Evolutionary conservation across 1,140 invertebrate genomes (phyloP).

Genomic region (Zaprionus capensis): DNA sequence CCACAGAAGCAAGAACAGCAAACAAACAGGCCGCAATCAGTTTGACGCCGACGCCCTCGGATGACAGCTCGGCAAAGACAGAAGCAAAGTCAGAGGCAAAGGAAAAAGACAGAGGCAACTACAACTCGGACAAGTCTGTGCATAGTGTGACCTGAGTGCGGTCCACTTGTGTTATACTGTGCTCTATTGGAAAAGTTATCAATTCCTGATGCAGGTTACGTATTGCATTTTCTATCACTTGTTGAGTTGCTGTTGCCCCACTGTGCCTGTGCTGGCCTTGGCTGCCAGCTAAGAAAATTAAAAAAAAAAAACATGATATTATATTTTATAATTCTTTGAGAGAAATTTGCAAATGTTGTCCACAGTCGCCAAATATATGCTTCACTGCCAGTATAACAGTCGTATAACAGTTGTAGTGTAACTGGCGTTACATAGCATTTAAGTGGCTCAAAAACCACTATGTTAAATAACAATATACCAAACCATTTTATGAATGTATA

Average conservation of each 20-base stretch:
- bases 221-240: background rate
- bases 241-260: background rate
- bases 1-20: slow-evolving; percentile 12
- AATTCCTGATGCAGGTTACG: background rate
- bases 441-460: too few relatives aligned
- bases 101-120: too few relatives aligned
- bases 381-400: background rate
- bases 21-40: slow-evolving; percentile 21
- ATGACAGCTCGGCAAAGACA: background rate
- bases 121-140: background rate
- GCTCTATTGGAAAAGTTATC: too few relatives aligned
- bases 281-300: background rate
- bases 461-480: too few relatives aligned
- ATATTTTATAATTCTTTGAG: background rate
- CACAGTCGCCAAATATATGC: background rate
- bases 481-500: background rate
- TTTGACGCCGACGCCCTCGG: slow-evolving; percentile 2
- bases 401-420: background rate
- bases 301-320: background rate
- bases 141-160: background rate
- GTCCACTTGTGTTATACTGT: background rate
- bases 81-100: background rate
- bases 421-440: too few relatives aligned
- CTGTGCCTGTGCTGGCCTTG: background rate
- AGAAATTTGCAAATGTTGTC: background rate